Evolutionary conservation across 2,888 invertebrate genomes (phyloP), one percentile per base, ranked within the genome.

Genomic region (Ophioninae sp.): DNA sequence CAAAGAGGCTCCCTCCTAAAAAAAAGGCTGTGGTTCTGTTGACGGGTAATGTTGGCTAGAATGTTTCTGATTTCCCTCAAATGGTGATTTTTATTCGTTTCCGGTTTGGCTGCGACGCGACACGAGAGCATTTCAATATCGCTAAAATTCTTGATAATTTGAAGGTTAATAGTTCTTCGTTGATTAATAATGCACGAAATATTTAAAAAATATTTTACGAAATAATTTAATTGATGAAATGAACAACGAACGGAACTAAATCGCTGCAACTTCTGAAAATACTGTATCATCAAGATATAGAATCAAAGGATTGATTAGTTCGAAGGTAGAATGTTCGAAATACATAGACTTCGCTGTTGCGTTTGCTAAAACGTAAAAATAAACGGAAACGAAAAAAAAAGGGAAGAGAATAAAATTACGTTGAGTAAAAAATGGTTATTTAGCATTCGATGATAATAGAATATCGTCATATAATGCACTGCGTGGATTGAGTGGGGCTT

Each of bases 1-100:
- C 63, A 22, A 63, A 59, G 71, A 64, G 39, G 69, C 9, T 58
- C 64, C 22, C 61, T 22, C 51, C 23, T 23, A 9, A 30, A 30
- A 73, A 41, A 8, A 41, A 10, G 17, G 23, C 41, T 1, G 41
- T n/a, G 41, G 41, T 61, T 30, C 71, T 71, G 22, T 13, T n/a
- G 20, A 6, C 9, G 1, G 7, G 6, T n/a, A 10, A 13, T 59
- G 39, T 13, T 37, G 59, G 39, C 9, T 56, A 44, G 22, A 71
- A 23, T 59, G 30, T 51, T 13, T 17, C 20, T 6, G 23, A 44
- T 22, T 59, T 20, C 10, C 20, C 8, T 59, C 59, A 9, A 9
- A 22, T 20, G 17, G 9, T 17, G 51, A 51, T 59, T 59, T 59
- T 9, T 20, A 1, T 5, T 51, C 51, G 51, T 17, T 51, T 51